Percentiles rank a stretch among this genome's conserved stretches.
phyloP scores from a whole-genome alignment of 2,888 invertebrate genomes.

The Chrysotoxum bicinctum region DNA sequence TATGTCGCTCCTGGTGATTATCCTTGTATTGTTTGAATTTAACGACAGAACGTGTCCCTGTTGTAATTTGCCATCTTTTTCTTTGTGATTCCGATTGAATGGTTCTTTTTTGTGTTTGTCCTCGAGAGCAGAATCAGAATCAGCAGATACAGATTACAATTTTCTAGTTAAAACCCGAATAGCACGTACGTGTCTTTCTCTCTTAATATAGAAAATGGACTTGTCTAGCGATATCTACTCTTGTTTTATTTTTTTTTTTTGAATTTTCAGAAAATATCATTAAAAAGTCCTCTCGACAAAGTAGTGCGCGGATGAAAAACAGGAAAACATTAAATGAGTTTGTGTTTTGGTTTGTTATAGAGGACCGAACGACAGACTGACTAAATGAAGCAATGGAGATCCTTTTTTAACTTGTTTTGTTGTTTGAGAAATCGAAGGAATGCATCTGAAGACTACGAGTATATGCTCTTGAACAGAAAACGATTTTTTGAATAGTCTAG shows the following conservation, averaged over 20 bases:
- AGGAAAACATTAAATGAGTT: constrained; percentile 51
- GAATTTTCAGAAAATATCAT: constrained; percentile 57
- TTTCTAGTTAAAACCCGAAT: constrained; percentile 53
- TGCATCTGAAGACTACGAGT: constrained; percentile 7
- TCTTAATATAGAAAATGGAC: constrained; percentile 45
- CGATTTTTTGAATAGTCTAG: constrained; percentile 23
- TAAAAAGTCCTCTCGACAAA: constrained; percentile 65
- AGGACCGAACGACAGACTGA: background rate
- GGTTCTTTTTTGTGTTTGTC: constrained; percentile 40
- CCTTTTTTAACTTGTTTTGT: background rate
- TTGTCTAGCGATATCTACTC: constrained; percentile 23
- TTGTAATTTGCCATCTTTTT: constrained; percentile 73
- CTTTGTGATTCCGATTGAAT: constrained; percentile 71
- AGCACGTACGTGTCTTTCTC: constrained; percentile 62
- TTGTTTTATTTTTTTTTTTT: constrained; percentile 11
- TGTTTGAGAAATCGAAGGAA: constrained; percentile 6
- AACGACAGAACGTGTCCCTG: constrained; percentile 66
- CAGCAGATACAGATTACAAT: constrained; percentile 45
- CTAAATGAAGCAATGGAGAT: background rate
- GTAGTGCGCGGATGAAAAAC: constrained; percentile 27
- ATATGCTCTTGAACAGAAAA: constrained; percentile 6
- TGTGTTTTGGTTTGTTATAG: constrained; percentile 19
- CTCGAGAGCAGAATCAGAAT: constrained; percentile 10
- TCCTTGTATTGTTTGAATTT: constrained; percentile 63
- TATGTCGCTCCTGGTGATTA: constrained; percentile 51